Base-by-base conservation (phyloP, 2,113 vertebrate genomes). In the Halichoeres trimaculatus region DNA sequence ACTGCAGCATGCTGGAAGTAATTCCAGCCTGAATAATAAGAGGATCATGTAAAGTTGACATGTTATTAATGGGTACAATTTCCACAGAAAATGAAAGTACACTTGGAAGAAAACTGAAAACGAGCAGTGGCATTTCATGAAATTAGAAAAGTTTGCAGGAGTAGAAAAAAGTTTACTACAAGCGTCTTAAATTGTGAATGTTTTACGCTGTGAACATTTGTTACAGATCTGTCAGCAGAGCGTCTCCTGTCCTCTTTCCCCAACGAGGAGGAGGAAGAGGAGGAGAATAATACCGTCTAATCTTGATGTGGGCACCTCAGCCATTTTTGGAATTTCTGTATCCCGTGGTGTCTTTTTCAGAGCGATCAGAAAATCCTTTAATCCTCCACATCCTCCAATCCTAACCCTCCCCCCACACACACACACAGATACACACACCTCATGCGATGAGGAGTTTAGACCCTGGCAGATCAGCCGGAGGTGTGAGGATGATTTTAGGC, bases 301-400 rank as follows among this genome's bases (percentile, higher is more conserved):
- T 93, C 91, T 91, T 81, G 85, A 88, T 87, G 80, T 84, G 84
- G 86, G 83, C 77, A 87, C 77, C 76, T 78, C 68, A 78, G 83
- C 81, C 85, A 68, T 92, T 90, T 91, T 85, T 80, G 81, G 89
- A 48, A 88, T 88, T 78, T 65, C 70, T 87, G 53, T 83, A 66
- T 90, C 88, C 85, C 73, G 57, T 60, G 81, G 83, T 85, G 81
- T 85, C 74, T 84, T 89, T 90, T 88, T 83, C 90, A 81, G 75
- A 62, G 82, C 60, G 67, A 85, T 89, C 73, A 57, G 68, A 89
- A 93, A 92, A 92, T 91, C 92, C 85, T 68, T 66, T 89, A 92
- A 94, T 93, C 85, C 85, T 52, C 48, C 58, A 80, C 57, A 92
- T 90, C 78, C 85, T 55, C 53, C 81, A 90, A 89, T 85, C 85